A percentile compares a stretch with the other conserved stretches of the same genome.
phyloP scores from a whole-genome alignment of 2,797 vertebrate species.

The Chromis chromis region DNA sequence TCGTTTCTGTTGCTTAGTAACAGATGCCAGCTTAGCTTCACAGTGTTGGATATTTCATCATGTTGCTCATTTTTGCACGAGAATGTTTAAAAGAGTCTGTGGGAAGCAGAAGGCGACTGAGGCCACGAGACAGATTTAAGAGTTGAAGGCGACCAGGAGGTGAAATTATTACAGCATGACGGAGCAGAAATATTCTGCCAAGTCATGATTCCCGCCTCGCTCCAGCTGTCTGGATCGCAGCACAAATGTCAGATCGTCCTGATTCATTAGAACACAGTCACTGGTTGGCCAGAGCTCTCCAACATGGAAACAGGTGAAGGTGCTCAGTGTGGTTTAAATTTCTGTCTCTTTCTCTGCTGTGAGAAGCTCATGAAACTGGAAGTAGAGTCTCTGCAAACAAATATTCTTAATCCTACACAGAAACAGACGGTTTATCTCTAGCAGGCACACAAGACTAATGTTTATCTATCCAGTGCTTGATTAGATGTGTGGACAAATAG shows the following conservation, averaged over 20 bases:
- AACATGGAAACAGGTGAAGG: constrained; percentile 34
- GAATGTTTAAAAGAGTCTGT: background rate
- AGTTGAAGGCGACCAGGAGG: constrained; percentile 30
- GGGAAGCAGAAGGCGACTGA: constrained; percentile 8
- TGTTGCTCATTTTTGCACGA: constrained; percentile 38
- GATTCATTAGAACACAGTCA: constrained; percentile 28
- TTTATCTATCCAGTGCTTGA: background rate
- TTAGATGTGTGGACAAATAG: background rate
- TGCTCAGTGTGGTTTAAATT: constrained; percentile 27
- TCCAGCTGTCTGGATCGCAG: constrained; percentile 33
- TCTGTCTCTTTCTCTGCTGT: too few species aligned
- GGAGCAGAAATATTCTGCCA: constrained; percentile 51
- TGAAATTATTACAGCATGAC: constrained; percentile 50
- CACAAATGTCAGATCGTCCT: constrained; percentile 37
- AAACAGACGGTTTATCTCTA: too few species aligned
- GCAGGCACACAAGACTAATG: too few species aligned
- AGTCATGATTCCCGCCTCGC: constrained; percentile 50
- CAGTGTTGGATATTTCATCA: constrained; percentile 38
- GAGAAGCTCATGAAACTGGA: too few species aligned
- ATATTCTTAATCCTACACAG: too few species aligned
- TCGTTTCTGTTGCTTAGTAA: constrained; percentile 68
- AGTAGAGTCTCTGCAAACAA: too few species aligned
- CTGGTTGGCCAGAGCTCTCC: constrained; percentile 6
- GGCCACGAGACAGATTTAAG: constrained; percentile 30
- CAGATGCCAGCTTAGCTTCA: constrained; percentile 38